Percentiles rank a stretch among this genome's conserved stretches.
These are phyloP conservation scores for Leptarthrus brevirostris DNA, from an alignment of 2,888 invertebrate species.

Conservation along the genomic window DNA sequence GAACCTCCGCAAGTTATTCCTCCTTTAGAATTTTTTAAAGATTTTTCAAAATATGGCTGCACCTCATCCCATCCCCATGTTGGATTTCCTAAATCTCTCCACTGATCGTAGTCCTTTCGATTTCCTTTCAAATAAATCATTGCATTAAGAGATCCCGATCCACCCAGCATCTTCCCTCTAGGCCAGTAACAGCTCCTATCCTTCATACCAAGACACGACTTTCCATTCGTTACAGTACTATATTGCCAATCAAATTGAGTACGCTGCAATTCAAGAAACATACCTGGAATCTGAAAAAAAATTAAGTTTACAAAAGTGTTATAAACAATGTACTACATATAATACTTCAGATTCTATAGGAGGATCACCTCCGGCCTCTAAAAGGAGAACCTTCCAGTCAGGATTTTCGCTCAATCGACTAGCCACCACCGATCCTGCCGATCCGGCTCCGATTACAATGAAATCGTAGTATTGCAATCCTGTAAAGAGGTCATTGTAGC, in stretches of 20 bases:
- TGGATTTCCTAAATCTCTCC: constrained; percentile 69
- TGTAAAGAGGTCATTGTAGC: constrained; percentile 37
- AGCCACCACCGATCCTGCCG: constrained; percentile 73
- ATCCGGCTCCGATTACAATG: constrained; percentile 72
- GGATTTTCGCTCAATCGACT: constrained; percentile 79
- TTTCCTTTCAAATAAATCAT: constrained; percentile 74
- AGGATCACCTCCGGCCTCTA: constrained; percentile 83
- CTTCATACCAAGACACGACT: constrained; percentile 59
- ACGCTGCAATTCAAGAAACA: constrained; percentile 57
- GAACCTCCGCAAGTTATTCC: neutral
- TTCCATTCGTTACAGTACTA: constrained; percentile 57
- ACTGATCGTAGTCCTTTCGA: constrained; percentile 69
- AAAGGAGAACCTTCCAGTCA: constrained; percentile 79
- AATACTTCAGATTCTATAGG: constrained; percentile 68
- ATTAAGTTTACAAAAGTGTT: too few relatives aligned
- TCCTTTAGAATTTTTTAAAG: constrained; percentile 60
- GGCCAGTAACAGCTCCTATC: constrained; percentile 68
- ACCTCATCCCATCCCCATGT: constrained; percentile 71
- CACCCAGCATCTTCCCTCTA: constrained; percentile 75
- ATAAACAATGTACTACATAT: too few relatives aligned
- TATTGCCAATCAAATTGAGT: constrained; percentile 72
- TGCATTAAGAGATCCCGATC: constrained; percentile 72
- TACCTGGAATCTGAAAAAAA: constrained; percentile 59
- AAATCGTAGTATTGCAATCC: constrained; percentile 69
- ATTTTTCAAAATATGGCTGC: constrained; percentile 68